phyloP scores from a whole-genome alignment of 2,797 vertebrate genomes.

The Syndactyla subalaris region DNA sequence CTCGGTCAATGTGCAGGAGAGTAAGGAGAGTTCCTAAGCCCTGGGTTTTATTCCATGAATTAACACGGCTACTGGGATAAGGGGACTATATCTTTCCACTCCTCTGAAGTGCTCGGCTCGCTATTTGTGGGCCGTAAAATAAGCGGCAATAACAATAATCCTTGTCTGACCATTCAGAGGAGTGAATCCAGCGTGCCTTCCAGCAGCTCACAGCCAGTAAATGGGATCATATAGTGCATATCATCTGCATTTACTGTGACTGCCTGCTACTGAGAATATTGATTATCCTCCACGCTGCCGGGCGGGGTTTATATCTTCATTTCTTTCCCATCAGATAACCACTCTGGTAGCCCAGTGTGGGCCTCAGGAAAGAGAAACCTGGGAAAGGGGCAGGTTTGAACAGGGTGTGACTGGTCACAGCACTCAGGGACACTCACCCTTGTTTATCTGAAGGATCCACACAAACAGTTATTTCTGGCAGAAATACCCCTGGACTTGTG shows the following conservation, averaged over 20 bases:
- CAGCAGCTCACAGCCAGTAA: neutral
- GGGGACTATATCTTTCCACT: neutral
- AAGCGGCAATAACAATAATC: neutral
- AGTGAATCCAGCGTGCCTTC: neutral
- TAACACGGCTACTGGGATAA: neutral
- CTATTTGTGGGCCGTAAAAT: conserved; percentile 31
- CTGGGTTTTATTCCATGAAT: conserved; percentile 21
- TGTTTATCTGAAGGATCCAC: neutral
- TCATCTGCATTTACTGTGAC: conserved; percentile 45
- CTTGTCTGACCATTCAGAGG: neutral
- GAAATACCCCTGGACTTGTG: neutral
- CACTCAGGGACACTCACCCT: neutral
- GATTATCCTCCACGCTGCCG: neutral
- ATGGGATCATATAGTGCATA: conserved; percentile 36
- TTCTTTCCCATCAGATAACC: neutral
- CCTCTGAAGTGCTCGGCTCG: conserved; percentile 26
- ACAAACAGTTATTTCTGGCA: neutral
- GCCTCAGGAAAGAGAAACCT: neutral
- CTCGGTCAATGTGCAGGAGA: neutral
- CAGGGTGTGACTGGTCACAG: fast-evolving
- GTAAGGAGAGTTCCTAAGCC: neutral
- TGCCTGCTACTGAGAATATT: neutral
- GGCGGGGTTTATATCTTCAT: neutral
- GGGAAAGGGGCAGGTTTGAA: neutral
- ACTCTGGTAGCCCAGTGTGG: neutral